Evolutionary conservation across 2,888 invertebrate species (phyloP).

Genomic region (Epinotia ramella): DNA sequence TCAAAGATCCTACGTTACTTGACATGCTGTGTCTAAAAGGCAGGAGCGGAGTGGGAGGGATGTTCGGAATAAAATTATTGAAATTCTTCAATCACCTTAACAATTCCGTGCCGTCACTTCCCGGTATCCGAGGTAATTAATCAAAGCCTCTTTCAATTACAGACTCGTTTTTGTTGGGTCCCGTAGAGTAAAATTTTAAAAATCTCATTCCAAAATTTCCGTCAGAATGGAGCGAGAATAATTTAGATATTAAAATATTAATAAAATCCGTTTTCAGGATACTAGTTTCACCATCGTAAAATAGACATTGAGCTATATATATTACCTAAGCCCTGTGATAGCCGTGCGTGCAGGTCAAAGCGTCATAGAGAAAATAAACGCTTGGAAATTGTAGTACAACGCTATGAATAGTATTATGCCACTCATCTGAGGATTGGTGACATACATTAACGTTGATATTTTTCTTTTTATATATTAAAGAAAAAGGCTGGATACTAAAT

Average conservation of each 20-base stretch:
- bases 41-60: neutral
- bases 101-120: slow-evolving; percentile 35
- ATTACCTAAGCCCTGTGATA: too few relatives aligned
- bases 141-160: slow-evolving; percentile 40
- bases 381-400: too few relatives aligned
- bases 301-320: neutral
- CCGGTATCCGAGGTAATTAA: slow-evolving; percentile 37
- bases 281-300: neutral
- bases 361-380: too few relatives aligned
- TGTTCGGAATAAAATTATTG: slow-evolving; percentile 40
- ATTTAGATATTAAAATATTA: neutral
- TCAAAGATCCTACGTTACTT: slow-evolving; percentile 3
- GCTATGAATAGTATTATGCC: too few relatives aligned
- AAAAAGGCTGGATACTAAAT: too few relatives aligned
- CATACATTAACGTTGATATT: too few relatives aligned
- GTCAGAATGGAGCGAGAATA: neutral
- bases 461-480: too few relatives aligned
- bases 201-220: neutral
- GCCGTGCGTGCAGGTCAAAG: too few relatives aligned
- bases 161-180: slow-evolving; percentile 24
- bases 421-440: too few relatives aligned
- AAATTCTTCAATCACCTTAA: slow-evolving; percentile 43
- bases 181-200: neutral
- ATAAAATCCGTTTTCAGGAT: neutral
- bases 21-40: neutral